A percentile compares a stretch with the other conserved stretches of the same genome.
Conservation (phyloP, 2,888 invertebrate species). For the Cheilosia grossa region DNA sequence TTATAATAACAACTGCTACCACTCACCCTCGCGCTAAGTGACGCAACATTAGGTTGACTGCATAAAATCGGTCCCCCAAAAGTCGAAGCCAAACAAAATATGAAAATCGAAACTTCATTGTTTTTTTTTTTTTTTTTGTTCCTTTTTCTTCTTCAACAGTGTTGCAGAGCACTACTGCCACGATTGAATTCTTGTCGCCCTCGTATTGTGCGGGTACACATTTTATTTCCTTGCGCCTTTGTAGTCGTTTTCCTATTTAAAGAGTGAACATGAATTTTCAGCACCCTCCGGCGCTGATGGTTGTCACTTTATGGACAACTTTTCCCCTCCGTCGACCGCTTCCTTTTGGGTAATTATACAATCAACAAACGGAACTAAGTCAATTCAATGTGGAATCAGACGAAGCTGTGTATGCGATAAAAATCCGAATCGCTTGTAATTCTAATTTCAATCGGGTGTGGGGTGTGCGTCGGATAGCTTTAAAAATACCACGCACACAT, state of each 20-base stretch:
- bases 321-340: constrained; percentile 9
- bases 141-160: no score
- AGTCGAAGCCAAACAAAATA: constrained; percentile 28
- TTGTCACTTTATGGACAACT: constrained; percentile 34
- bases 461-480: neutral
- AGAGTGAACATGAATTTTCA: neutral
- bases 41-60: constrained; percentile 41
- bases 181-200: constrained; percentile 6
- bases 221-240: neutral
- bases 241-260: constrained; percentile 13
- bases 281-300: constrained; percentile 14
- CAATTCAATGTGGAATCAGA: constrained; percentile 48
- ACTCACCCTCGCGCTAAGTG: constrained; percentile 28
- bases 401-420: constrained; percentile 32
- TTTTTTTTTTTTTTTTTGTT: constrained; percentile 9
- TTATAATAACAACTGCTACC: neutral
- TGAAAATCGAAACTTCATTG: constrained; percentile 53
- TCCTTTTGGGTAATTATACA: constrained; percentile 57
- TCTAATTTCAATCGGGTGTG: constrained; percentile 31
- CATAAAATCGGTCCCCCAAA: constrained; percentile 7
- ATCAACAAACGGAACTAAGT: constrained; percentile 66
- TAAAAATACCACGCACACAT: constrained; percentile 32
- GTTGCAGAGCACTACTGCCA: neutral
- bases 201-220: constrained; percentile 37
- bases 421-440: constrained; percentile 58